Evolutionary conservation across 2,888 invertebrate genomes (phyloP).

Genomic region (Chrysolina haemoptera): DNA sequence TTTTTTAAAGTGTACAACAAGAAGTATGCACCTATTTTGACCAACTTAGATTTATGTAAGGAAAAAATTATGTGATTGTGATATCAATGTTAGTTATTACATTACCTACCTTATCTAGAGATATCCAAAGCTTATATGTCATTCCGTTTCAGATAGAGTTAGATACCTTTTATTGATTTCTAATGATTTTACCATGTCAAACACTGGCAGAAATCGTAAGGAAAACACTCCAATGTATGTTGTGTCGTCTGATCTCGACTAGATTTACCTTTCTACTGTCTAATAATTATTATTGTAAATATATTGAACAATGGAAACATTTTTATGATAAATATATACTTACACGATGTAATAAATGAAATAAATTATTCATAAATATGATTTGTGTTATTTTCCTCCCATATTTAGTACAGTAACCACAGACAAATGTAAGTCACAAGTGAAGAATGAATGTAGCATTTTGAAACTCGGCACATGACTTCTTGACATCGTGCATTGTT

Average conservation of each 20-base stretch:
- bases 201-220: slow-evolving; percentile 60
- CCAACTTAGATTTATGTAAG: slow-evolving; percentile 44
- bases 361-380: slow-evolving; percentile 23
- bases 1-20: not conserved
- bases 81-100: slow-evolving; percentile 48
- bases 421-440: too few relatives aligned
- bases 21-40: slow-evolving; percentile 35
- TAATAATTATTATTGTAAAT: slow-evolving; percentile 48
- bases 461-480: too few relatives aligned
- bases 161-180: slow-evolving; percentile 43
- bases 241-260: slow-evolving; percentile 51
- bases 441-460: too few relatives aligned
- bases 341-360: slow-evolving; percentile 36
- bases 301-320: slow-evolving; percentile 34
- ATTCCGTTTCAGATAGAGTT: slow-evolving; percentile 35
- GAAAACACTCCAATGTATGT: slow-evolving; percentile 64
- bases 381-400: slow-evolving; percentile 18
- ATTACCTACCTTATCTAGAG: slow-evolving; percentile 30
- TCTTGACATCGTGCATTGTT: too few relatives aligned
- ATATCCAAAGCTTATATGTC: slow-evolving; percentile 21
- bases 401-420: too few relatives aligned
- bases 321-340: slow-evolving; percentile 36
- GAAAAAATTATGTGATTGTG: slow-evolving; percentile 51
- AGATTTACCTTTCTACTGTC: slow-evolving; percentile 51
- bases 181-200: slow-evolving; percentile 42